phyloP scores from a whole-genome alignment of 2,113 vertebrate genomes.

The Epinephelus cyanopodus region DNA sequence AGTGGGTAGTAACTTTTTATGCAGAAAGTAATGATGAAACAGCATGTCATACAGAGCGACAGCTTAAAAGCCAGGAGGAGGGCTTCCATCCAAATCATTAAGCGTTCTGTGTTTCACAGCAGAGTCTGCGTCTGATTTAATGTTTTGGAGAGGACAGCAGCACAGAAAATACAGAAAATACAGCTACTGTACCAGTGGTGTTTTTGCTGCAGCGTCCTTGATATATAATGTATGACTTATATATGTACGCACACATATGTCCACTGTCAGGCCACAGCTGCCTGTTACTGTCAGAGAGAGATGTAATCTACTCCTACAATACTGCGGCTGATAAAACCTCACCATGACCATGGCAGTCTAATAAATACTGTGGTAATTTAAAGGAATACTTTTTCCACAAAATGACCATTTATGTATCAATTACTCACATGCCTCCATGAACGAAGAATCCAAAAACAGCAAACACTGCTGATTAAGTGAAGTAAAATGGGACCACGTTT shows the following conservation, averaged over 20 bases:
- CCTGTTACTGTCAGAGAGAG: background rate
- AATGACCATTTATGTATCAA: no score
- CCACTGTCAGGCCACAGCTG: slow-evolving; percentile 1
- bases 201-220: slow-evolving; percentile 5
- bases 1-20: slow-evolving; percentile 42
- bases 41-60: slow-evolving; percentile 49
- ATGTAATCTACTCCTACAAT: background rate
- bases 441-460: no score
- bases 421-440: no score
- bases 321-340: background rate
- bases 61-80: slow-evolving; percentile 60
- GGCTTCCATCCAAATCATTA: slow-evolving; percentile 55
- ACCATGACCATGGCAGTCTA: background rate
- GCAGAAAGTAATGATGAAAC: slow-evolving; percentile 66
- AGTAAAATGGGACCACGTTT: no score
- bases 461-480: no score
- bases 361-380: background rate
- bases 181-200: slow-evolving; percentile 1
- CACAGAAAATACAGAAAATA: background rate
- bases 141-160: slow-evolving; percentile 20
- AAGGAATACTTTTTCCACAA: no score
- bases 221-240: slow-evolving; percentile 1
- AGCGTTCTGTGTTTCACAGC: slow-evolving; percentile 43
- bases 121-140: slow-evolving; percentile 53
- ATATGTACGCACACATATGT: background rate